Evolutionary conservation across 2,888 invertebrate species (phyloP).

Genomic region (Ectropis crepuscularia): DNA sequence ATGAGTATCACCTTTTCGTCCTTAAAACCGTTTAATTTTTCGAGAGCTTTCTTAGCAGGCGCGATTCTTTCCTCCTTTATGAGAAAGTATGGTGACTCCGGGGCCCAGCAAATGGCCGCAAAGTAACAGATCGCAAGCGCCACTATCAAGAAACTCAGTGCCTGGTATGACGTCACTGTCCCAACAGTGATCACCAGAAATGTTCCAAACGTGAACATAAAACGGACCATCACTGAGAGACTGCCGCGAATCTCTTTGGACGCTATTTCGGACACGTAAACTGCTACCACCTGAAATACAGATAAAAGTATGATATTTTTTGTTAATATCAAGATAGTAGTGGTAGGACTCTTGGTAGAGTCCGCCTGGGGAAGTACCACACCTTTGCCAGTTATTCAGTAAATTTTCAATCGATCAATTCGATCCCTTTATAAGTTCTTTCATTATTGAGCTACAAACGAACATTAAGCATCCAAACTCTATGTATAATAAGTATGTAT

Average conservation of each 20-base stretch:
- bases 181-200: constrained; percentile 67
- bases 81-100: constrained; percentile 84
- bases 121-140: constrained; percentile 74
- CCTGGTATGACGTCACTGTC: constrained; percentile 61
- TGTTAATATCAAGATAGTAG: no score
- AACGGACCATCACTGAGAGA: constrained; percentile 57
- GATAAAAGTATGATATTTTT: background rate
- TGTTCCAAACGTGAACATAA: constrained; percentile 66
- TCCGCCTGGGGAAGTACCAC: no score
- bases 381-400: no score
- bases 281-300: constrained; percentile 61
- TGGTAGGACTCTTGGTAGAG: no score
- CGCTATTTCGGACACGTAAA: constrained; percentile 73
- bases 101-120: constrained; percentile 76
- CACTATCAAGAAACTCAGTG: constrained; percentile 70
- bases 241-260: constrained; percentile 72
- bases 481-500: no score
- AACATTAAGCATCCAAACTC: no score
- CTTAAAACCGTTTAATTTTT: constrained; percentile 61
- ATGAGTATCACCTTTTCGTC: constrained; percentile 50
- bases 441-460: no score
- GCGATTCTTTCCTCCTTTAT: constrained; percentile 75
- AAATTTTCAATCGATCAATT: no score
- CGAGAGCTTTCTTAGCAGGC: constrained; percentile 66
- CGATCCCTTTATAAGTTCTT: no score